A percentile compares a stretch with the other conserved stretches of the same genome.
Evolutionary conservation across 1,140 invertebrate species (phyloP).

Genomic region (Catajapyx aquilonaris): DNA sequence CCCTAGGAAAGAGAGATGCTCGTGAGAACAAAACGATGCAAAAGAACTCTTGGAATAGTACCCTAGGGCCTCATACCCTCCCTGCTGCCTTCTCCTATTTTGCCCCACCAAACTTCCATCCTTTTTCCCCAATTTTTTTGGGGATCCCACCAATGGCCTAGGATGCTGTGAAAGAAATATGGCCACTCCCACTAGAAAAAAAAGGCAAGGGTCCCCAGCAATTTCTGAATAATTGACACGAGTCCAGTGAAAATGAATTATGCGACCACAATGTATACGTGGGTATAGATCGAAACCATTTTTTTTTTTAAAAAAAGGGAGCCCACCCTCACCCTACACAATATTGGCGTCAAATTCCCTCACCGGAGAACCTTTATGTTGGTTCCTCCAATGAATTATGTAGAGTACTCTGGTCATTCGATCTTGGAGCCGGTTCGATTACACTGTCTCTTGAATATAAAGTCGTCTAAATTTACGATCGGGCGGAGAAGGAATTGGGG

Average conservation of each 20-base stretch:
- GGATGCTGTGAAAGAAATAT: no score
- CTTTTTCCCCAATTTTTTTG: background rate
- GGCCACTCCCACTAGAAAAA: no score
- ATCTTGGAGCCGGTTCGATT: no score
- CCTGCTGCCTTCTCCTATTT: background rate
- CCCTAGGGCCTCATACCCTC: constrained; percentile 16
- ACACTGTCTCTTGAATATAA: no score
- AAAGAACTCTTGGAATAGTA: constrained; percentile 21
- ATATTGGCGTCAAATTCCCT: constrained; percentile 3
- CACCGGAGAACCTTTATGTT: no score
- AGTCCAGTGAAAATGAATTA: constrained; percentile 27
- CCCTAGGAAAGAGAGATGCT: no score
- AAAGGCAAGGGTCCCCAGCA: no score
- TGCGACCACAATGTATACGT: constrained; percentile 4
- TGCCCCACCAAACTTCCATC: background rate
- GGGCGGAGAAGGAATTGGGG: no score
- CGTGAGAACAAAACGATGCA: constrained; percentile 26
- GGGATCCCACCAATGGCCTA: background rate
- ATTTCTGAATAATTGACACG: constrained; percentile 28
- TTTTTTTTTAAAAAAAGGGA: background rate
- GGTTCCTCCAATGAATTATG: no score
- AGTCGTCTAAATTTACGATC: no score
- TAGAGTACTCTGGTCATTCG: no score
- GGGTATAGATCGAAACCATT: background rate
- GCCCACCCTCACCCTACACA: background rate